phyloP scores from a whole-genome alignment of 2,797 vertebrate genomes.

The Danio aesculapii region DNA sequence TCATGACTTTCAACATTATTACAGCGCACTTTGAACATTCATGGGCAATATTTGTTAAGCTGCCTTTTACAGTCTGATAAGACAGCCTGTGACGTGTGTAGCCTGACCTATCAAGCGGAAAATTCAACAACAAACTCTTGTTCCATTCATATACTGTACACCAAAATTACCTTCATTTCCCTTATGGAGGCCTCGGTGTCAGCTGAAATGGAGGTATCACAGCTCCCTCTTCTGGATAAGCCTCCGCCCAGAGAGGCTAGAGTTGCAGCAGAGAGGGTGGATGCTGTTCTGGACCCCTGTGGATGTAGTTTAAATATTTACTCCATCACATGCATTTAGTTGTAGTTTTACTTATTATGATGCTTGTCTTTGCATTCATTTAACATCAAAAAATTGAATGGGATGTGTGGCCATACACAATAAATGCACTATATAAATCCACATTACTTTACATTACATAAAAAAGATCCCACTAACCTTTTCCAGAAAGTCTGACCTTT shows the following conservation, averaged over 20 bases:
- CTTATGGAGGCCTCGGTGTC: constrained; percentile 93
- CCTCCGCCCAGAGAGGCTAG: constrained; percentile 90
- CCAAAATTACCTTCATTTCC: constrained; percentile 87
- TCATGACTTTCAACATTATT: no score
- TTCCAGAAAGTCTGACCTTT: constrained; percentile 88
- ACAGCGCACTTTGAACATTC: no score
- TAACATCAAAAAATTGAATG: neutral
- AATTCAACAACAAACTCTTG: no score
- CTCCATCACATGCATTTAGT: neutral
- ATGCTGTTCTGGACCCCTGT: constrained; percentile 87
- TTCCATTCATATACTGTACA: neutral
- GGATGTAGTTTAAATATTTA: constrained; percentile 19
- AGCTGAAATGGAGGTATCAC: constrained; percentile 89
- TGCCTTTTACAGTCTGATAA: no score
- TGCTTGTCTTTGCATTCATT: neutral
- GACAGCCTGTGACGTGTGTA: no score
- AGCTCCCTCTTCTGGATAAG: constrained; percentile 90
- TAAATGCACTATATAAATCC: no score
- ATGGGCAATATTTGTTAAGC: no score
- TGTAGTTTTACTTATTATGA: neutral
- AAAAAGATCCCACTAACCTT: constrained; percentile 77
- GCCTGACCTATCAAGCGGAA: no score
- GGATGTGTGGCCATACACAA: fast-evolving
- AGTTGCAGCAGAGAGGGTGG: constrained; percentile 89
- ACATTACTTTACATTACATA: no score